Evolutionary conservation across 2,113 vertebrate species (phyloP).

Genomic region (Anas platyrhynchos): DNA sequence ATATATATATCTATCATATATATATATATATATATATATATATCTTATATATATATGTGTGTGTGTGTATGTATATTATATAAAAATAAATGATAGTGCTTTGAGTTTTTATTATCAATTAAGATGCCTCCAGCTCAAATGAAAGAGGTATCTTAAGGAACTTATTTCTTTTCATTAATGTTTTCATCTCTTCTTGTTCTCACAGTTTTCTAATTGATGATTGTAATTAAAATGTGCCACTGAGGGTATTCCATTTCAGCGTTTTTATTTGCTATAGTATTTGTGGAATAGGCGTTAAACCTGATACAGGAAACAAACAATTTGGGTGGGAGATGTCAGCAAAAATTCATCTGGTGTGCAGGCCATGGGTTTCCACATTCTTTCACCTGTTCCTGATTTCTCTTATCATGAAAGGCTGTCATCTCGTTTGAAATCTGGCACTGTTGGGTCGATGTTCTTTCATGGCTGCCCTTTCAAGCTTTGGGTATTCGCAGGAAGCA

Average conservation of each 20-base stretch:
- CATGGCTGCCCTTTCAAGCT: constrained; percentile 19
- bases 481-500: constrained; percentile 14
- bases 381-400: constrained; percentile 45
- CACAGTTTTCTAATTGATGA: not conserved
- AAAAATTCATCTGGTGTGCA: constrained; percentile 37
- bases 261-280: not conserved
- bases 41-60: no score
- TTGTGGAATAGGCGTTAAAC: not conserved
- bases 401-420: constrained; percentile 24
- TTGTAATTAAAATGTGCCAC: not conserved
- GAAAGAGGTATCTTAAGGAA: not conserved
- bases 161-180: not conserved
- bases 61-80: no score
- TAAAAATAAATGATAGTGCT: not conserved
- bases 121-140: not conserved
- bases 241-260: not conserved
- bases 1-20: no score
- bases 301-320: not conserved
- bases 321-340: not conserved
- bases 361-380: not conserved
- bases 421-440: constrained; percentile 16
- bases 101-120: not conserved
- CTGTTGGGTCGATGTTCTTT: not conserved
- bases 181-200: not conserved
- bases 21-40: no score